phyloP scores from a whole-genome alignment of 2,888 invertebrate species.

The Mesoligia furuncula region DNA sequence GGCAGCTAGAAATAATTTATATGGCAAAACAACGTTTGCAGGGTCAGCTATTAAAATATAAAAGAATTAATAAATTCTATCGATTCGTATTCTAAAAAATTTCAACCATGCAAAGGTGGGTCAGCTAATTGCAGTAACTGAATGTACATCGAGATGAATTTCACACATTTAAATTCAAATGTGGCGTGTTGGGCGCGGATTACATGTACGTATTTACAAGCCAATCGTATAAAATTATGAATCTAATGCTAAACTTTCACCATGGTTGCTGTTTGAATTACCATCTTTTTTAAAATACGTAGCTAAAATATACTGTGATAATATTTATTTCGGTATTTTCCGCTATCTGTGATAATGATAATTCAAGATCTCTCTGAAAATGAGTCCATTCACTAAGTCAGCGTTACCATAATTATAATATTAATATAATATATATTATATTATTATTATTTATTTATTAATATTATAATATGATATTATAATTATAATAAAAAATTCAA shows the following conservation, averaged over 20 bases:
- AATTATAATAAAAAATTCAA: no score
- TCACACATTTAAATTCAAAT: slow-evolving; percentile 45
- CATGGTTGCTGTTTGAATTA: not conserved
- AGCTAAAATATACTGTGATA: not conserved
- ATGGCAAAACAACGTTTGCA: no score
- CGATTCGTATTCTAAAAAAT: no score
- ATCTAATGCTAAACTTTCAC: slow-evolving; percentile 25
- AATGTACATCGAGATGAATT: slow-evolving; percentile 9
- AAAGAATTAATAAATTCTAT: no score
- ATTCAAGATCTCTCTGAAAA: not conserved
- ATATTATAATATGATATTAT: no score
- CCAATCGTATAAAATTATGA: slow-evolving; percentile 41
- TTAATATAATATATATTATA: no score
- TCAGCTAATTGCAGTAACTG: no score
- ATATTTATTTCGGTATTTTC: not conserved
- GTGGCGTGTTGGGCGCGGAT: slow-evolving; percentile 46
- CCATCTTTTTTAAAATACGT: not conserved
- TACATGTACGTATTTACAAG: slow-evolving; percentile 31
- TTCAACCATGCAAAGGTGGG: no score
- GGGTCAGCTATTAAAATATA: no score
- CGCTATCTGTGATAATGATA: not conserved
- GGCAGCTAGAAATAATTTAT: no score
- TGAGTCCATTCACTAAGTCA: not conserved
- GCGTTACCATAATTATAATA: not conserved
- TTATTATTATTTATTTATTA: no score